Evolutionary conservation across 2,888 invertebrate genomes (phyloP).

Genomic region (Pheosia tremula): DNA sequence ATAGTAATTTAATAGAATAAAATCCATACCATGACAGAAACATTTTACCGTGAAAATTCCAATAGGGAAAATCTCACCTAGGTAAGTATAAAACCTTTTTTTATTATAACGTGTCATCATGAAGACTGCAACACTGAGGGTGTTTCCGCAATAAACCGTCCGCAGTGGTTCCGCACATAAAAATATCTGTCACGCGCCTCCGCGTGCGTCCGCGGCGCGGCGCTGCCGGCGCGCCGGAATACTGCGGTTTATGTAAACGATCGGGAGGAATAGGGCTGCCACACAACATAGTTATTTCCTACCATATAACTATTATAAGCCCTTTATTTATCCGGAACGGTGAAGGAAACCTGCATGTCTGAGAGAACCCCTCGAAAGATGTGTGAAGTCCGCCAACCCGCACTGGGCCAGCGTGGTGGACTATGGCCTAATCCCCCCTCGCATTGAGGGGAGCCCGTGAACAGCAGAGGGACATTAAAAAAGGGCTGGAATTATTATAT

Average conservation of each 20-base stretch:
- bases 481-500: too few relatives aligned
- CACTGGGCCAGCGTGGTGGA: too few relatives aligned
- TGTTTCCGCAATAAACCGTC: slow-evolving; percentile 48
- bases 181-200: slow-evolving; percentile 53
- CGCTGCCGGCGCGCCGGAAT: slow-evolving; percentile 29
- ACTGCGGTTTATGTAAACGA: slow-evolving; percentile 37
- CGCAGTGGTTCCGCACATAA: slow-evolving; percentile 56
- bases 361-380: too few relatives aligned
- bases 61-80: slow-evolving; percentile 16
- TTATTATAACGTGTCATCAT: slow-evolving; percentile 29
- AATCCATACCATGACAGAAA: background rate
- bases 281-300: background rate
- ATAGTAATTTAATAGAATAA: too few relatives aligned
- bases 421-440: too few relatives aligned
- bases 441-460: too few relatives aligned
- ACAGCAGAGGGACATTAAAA: too few relatives aligned
- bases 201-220: slow-evolving; percentile 22
- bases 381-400: too few relatives aligned
- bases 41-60: background rate
- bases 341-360: too few relatives aligned
- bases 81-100: slow-evolving; percentile 25
- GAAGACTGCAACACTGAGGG: slow-evolving; percentile 23
- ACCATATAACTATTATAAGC: too few relatives aligned
- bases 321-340: too few relatives aligned
- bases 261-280: slow-evolving; percentile 26